Evolutionary conservation across 2,113 vertebrate species (phyloP).

Genomic region (Tursiops truncatus): DNA sequence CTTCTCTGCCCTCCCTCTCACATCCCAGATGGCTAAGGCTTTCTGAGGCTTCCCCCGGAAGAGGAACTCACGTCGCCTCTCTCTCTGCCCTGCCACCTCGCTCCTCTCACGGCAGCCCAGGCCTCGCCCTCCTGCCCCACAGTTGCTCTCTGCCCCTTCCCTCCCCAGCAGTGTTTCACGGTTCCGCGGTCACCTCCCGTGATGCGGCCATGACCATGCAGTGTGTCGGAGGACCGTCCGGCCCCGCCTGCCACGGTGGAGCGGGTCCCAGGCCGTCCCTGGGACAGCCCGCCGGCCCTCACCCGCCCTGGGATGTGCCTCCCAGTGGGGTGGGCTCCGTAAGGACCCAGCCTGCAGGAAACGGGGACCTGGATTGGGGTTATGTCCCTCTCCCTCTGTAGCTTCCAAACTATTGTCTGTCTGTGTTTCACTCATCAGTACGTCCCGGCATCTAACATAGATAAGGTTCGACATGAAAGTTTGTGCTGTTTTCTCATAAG

Average conservation of each 20-base stretch:
- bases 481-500: not conserved
- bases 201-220: not conserved
- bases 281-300: not conserved
- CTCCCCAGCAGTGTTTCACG: not conserved
- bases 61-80: not conserved
- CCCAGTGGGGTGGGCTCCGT: not conserved
- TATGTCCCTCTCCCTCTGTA: not conserved
- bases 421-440: not conserved
- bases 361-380: not conserved
- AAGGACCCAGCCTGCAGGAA: not conserved
- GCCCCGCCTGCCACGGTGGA: not conserved
- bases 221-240: not conserved
- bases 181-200: not conserved
- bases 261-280: not conserved
- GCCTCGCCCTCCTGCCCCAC: not conserved
- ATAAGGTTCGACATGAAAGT: not conserved
- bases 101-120: not conserved
- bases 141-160: not conserved
- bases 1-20: not conserved
- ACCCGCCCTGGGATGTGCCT: not conserved
- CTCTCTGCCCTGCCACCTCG: accelerated
- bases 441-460: not conserved
- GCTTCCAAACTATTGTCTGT: not conserved
- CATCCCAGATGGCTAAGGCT: not conserved
- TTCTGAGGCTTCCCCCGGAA: not conserved